These are phyloP conservation scores for Poeciliopsis infans DNA, from an alignment of 2,797 vertebrate species.

Conservation along the genomic window DNA sequence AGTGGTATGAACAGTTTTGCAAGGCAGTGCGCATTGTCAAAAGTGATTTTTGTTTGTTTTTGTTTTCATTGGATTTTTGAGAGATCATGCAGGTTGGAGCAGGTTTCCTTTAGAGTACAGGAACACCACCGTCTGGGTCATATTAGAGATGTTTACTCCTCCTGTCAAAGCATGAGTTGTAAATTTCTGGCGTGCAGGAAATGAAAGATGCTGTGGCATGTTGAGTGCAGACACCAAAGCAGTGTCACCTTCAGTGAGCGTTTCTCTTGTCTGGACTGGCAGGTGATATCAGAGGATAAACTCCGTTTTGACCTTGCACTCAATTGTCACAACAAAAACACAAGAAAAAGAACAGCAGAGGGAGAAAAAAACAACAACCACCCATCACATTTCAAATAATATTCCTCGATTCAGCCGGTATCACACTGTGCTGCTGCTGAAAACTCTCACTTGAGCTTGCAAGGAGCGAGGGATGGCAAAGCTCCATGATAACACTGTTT, in stretches of 20 bases:
- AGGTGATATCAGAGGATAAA: conserved; percentile 81
- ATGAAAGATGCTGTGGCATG: conserved; percentile 70
- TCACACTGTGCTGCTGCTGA: conserved; percentile 45
- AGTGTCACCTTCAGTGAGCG: conserved; percentile 79
- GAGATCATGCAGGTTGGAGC: conserved; percentile 40
- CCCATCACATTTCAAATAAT: conserved; percentile 69
- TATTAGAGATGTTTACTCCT: conserved; percentile 74
- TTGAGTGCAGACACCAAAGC: conserved; percentile 72
- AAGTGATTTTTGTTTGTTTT: conserved; percentile 4
- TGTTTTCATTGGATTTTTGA: conserved; percentile 63
- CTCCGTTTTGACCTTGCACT: conserved; percentile 77
- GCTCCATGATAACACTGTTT: conserved; percentile 61
- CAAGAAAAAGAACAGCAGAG: conserved; percentile 12
- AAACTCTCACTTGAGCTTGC: conserved; percentile 53
- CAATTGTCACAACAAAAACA: conserved; percentile 77
- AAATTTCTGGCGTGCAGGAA: conserved; percentile 73
- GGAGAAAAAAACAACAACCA: conserved; percentile 24
- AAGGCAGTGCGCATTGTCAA: conserved; percentile 31
- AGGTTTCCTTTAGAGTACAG: conserved; percentile 65
- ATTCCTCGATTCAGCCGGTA: conserved; percentile 69
- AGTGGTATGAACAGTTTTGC: background rate
- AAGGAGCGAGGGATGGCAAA: conserved; percentile 46
- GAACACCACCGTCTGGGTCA: conserved; percentile 69
- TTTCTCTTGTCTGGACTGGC: conserved; percentile 76
- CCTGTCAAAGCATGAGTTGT: conserved; percentile 77